Conservation (phyloP, 2,797 vertebrate species). For the Harpagifer antarcticus region DNA sequence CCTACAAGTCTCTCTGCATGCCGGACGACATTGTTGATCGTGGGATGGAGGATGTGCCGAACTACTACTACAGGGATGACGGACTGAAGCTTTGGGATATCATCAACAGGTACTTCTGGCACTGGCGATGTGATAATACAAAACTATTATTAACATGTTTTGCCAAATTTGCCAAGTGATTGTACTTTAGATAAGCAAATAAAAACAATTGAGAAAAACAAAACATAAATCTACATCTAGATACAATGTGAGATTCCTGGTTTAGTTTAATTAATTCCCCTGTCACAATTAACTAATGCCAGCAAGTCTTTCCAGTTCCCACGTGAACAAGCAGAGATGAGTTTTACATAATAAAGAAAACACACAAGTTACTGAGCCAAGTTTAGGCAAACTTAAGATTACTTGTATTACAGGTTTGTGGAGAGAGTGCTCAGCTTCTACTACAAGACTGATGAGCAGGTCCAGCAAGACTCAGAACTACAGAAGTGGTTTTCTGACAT, state of each 20-base stretch:
- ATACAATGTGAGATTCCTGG: neutral
- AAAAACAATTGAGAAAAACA: neutral
- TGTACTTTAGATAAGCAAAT: neutral
- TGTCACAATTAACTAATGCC: neutral
- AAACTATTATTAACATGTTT: no score
- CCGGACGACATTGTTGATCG: slow-evolving; percentile 66
- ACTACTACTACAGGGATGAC: slow-evolving; percentile 87
- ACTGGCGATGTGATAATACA: no score
- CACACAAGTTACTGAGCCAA: slow-evolving; percentile 1
- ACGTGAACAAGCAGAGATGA: neutral
- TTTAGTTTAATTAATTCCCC: neutral
- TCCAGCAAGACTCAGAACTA: slow-evolving; percentile 65
- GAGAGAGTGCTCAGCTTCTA: slow-evolving; percentile 49
- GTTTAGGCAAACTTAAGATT: slow-evolving; percentile 1
- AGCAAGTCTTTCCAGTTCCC: neutral
- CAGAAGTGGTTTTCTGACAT: slow-evolving; percentile 70
- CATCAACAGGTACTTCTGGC: slow-evolving; percentile 76
- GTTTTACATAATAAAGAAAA: slow-evolving; percentile 19
- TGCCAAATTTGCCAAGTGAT: no score
- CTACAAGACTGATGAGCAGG: slow-evolving; percentile 59
- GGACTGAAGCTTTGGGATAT: slow-evolving; percentile 84
- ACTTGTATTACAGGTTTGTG: slow-evolving; percentile 60
- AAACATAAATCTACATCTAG: neutral
- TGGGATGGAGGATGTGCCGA: slow-evolving; percentile 74
- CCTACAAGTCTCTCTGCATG: slow-evolving; percentile 77